Percentiles rank a stretch among this genome's conserved stretches.
Conservation (phyloP, 2,113 vertebrate species). For the Beaufortia kweichowensis region DNA sequence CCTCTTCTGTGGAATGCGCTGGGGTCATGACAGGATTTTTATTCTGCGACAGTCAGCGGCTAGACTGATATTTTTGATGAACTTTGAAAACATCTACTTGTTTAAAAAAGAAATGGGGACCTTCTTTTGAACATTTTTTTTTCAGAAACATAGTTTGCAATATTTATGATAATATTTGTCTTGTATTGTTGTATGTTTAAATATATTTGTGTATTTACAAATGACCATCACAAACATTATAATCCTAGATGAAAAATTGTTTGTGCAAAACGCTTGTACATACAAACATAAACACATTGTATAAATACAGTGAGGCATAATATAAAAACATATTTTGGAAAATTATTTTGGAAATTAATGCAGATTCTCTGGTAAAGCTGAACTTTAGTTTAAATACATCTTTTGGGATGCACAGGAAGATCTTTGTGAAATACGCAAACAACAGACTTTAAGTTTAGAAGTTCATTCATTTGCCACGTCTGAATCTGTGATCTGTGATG, state of each 20-base stretch:
- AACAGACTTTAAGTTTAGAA: not conserved
- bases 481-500: constrained; percentile 24
- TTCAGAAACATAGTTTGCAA: constrained; percentile 1
- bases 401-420: not conserved
- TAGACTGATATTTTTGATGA: constrained; percentile 57
- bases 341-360: not conserved
- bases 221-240: constrained; percentile 30
- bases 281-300: constrained; percentile 30
- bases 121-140: not conserved
- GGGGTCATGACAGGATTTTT: constrained; percentile 61
- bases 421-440: not conserved
- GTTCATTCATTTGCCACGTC: not conserved
- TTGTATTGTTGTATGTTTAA: constrained; percentile 7
- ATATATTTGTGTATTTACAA: constrained; percentile 31
- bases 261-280: constrained; percentile 35
- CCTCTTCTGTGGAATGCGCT: constrained; percentile 58
- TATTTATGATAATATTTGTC: not conserved
- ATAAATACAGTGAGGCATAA: constrained; percentile 47
- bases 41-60: constrained; percentile 59
- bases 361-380: constrained; percentile 23
- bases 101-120: constrained; percentile 23
- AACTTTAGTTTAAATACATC: not conserved
- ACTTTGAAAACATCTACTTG: constrained; percentile 60
- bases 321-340: constrained; percentile 45
- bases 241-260: constrained; percentile 8